Base-by-base conservation (phyloP, 2,113 vertebrate species). In the Lethenteron camtschaticum region DNA sequence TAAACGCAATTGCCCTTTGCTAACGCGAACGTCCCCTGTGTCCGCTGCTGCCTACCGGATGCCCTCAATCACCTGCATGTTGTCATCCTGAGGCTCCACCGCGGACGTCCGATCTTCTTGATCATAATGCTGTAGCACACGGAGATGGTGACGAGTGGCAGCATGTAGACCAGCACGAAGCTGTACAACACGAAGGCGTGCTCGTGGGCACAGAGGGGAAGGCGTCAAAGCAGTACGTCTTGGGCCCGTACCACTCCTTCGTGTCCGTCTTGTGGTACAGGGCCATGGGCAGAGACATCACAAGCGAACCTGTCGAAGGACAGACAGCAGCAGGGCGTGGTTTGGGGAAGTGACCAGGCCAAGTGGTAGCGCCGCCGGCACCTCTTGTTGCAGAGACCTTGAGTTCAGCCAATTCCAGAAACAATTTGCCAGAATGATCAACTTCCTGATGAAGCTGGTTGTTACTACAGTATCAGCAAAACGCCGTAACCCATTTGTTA, bases 61-160 rank as follows among this genome's bases (percentile, higher is more conserved):
- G 41, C 41, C 41, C 41, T 41, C 41, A 41, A 68, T 70, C 58
- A 81, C 81, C 72, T 81, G 79, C 74, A 78, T 78, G 77, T 75
- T 75, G 55, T 77, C 75, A 66, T 80, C 77, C 1, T 71, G 63
- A 20, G 77, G 80, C 68, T 80, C 75, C 57, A 81, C 77, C 1
- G 72, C 76, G 55, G 69, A 20, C 75, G 78, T 20, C 79, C 77
- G 71, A 82, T 78, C 55, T 76, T 76, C 68, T 82, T 77, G 12
- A 83, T 72, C 81, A 83, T 82, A 75, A 79, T 76, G 70, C 77
- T 73, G 9, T 82, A 80, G 56, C 81, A 83, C 18, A 70, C 74
- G 9, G 74, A 77, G 71, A 82, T 83, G 20, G 79, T 81, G 70
- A 82, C 70, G 70, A 81, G 73, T 0, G 79, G 81, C n/a, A 82